Evolutionary conservation across 1,140 invertebrate species (phyloP).

Genomic region (Teleopsis dalmanni): DNA sequence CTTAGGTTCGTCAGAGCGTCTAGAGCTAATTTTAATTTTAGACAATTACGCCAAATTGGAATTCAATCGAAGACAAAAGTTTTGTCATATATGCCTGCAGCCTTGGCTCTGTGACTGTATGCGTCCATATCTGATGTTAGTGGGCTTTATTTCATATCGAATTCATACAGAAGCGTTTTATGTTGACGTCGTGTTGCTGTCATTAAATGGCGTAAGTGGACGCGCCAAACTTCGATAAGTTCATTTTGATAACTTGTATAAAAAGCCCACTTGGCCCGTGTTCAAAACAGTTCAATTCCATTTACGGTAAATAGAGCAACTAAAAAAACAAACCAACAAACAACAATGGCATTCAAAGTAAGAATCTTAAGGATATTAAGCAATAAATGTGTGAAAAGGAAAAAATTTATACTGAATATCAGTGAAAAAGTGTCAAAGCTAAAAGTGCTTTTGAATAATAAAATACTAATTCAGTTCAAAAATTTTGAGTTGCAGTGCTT

Average conservation of each 20-base stretch:
- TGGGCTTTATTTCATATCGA: no score
- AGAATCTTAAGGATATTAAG: background rate
- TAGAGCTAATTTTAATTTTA: no score
- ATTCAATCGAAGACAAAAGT: no score
- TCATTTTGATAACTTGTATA: constrained; percentile 35
- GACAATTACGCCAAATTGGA: no score
- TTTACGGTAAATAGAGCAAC: constrained; percentile 42
- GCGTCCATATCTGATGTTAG: no score
- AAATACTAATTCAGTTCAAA: background rate
- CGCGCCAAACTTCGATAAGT: no score
- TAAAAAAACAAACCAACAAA: constrained; percentile 13
- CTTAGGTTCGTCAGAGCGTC: no score
- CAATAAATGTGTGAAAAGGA: background rate
- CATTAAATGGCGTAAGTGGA: no score
- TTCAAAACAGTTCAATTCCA: constrained; percentile 41
- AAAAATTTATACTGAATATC: constrained; percentile 9
- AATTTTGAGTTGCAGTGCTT: background rate
- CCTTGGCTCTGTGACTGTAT: no score
- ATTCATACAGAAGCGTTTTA: no score
- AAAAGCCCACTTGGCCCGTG: constrained; percentile 29
- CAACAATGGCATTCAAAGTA: constrained; percentile 15
- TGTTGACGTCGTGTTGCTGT: no score
- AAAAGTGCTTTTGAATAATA: background rate
- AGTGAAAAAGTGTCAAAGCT: background rate
- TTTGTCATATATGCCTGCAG: no score